Evolutionary conservation across 2,797 vertebrate genomes (phyloP), one percentile per base, ranked within the genome.

Genomic region (Gambusia yucatana): DNA sequence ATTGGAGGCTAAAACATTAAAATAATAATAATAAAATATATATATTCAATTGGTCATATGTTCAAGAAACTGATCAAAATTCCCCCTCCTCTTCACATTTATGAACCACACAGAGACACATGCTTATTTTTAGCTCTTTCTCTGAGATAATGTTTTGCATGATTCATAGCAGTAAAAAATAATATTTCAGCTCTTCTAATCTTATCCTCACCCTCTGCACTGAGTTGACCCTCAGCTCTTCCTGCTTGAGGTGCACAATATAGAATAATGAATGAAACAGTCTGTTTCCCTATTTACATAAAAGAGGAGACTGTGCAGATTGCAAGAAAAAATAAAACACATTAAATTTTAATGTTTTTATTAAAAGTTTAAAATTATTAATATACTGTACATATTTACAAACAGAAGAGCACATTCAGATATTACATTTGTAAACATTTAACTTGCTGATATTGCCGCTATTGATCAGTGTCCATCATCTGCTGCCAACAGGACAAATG

Each of bases 401-500:
- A 41, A 43, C 10, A 44, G 43, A 71, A 71, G 46, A 72, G 84
- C 70, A 72, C 41, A 47, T 76, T 79, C 71, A 88, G 72, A 85
- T 72, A 86, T 72, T 69, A 86, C 76, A 71, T 88, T 59, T 89
- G 90, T 92, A 91, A 92, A 93, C 83, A 82, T 79, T 84, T 78
- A 11, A 55, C 25, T 69, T 78, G n/a, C 41, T 76, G 70, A 65
- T 67, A 50, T 22, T 22, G 71, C 10, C 76, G 30, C 55, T 72
- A 20, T 52, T 11, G 7, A 44, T 80, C 61, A 50, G 50, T 57
- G 61, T 84, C n/a, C 39, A 63, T 73, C 33, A 52, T 82, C 69
- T 77, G 63, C 78, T 67, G 81, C 59, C 69, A 72, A 33, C 30
- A 74, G 59, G 65, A 75, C 36, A 43, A 11, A 52, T 52, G 41